These are phyloP conservation scores for Scotopteryx bipunctaria DNA, from an alignment of 2,888 invertebrate species.

Conservation along the genomic window DNA sequence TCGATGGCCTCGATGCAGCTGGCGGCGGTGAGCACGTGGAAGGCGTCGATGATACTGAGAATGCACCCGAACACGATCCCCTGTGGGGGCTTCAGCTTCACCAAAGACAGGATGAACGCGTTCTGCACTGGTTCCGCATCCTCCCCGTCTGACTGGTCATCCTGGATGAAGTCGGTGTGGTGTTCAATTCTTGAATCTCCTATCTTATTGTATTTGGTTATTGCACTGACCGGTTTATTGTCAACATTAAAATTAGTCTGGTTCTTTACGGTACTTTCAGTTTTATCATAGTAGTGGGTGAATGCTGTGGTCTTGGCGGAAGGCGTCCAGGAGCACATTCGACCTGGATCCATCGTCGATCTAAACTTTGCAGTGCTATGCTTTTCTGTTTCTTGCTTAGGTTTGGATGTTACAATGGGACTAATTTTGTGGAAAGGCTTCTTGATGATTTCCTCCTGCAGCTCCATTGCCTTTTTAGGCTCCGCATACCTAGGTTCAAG, in stretches of 20 bases:
- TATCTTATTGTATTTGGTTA: background rate
- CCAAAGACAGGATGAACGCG: constrained; percentile 54
- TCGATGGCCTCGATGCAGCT: constrained; percentile 69
- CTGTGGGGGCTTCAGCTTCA: constrained; percentile 53
- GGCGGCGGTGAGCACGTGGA: constrained; percentile 68
- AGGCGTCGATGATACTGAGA: constrained; percentile 54
- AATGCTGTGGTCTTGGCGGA: constrained; percentile 53
- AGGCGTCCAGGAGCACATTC: constrained; percentile 64
- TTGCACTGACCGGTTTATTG: background rate
- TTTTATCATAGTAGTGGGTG: constrained; percentile 49
- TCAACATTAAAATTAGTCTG: no score
- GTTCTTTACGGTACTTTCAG: background rate
- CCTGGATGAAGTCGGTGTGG: constrained; percentile 10
- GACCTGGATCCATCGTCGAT: constrained; percentile 16
- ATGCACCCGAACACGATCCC: constrained; percentile 64
- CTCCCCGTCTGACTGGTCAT: constrained; percentile 43
- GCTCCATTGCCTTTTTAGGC: background rate
- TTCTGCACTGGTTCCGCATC: constrained; percentile 39
- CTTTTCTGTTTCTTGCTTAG: background rate
- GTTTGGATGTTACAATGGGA: background rate
- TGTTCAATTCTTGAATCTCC: background rate
- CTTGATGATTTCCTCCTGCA: background rate
- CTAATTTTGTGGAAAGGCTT: background rate
- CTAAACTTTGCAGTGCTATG: no score
- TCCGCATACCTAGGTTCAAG: background rate